Base-by-base conservation (phyloP, 2,888 invertebrate species). In the Perdita meconis region DNA sequence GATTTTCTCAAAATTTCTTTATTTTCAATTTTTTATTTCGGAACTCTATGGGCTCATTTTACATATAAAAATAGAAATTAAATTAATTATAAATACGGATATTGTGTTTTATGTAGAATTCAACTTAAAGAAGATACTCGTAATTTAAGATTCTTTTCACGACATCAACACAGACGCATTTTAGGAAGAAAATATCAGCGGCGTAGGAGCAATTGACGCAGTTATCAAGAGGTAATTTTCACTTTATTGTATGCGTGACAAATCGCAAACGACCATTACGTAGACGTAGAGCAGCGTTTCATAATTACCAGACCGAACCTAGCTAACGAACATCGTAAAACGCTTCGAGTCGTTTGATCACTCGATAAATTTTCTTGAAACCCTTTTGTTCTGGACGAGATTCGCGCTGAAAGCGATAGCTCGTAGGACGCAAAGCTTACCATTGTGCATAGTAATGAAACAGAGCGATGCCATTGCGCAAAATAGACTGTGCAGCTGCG, bases 331-430 rank as follows among this genome's bases (percentile, higher is more conserved):
- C 38, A 26, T 10, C 34, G 30, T 57, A 34, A 40, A 61, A 61
- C 51, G n/a, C 16, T 26, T 19, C 16, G 53, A 12, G 55, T 47
- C 2, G 10, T 10, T 24, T 34, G 55, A 63, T 57, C 70, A 61
- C 42, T 24, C 57, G 59, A 68, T 74, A 77, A 74, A 74, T 77
- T 59, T 53, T 22, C 53, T 65, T 65, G 55, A 60, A 77, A 36
- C 30, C 55, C 63, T 68, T 63, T 68, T 53, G 67, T 67, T 53
- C 42, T n/a, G 22, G 34, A 10, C 24, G 26, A 34, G 55, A 24
- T 67, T 53, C 42, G 22, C 24, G 34, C 16, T 36, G 26, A 38
- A 56, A 24, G 24, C 13, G 30, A 10, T 22, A 4, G 47, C n/a
- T 36, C 19, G 16, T 13, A n/a, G 30, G 19, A 19, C 40, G 12